phyloP scores from a whole-genome alignment of 2,113 vertebrate species.

The Mirza zaza region DNA sequence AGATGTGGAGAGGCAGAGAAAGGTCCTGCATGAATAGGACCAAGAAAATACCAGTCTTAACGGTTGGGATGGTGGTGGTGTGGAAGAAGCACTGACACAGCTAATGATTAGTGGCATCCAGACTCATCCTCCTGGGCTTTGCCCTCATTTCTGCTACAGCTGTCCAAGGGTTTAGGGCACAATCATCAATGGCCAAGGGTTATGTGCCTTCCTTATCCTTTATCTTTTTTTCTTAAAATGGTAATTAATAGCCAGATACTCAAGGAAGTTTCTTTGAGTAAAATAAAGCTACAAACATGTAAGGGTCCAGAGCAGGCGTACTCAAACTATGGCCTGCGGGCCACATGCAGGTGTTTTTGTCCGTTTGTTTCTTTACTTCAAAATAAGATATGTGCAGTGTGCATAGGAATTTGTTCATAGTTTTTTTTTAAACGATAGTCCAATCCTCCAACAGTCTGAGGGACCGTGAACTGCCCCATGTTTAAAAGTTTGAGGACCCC shows the following conservation, averaged over 20 bases:
- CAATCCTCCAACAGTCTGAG: no score
- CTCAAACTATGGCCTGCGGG: no score
- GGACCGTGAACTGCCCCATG: no score
- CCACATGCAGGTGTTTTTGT: no score
- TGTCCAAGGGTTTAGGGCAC: neutral
- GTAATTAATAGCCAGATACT: neutral
- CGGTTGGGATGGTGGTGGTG: neutral
- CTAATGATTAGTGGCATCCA: no score
- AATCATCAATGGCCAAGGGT: neutral
- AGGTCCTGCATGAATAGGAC: neutral
- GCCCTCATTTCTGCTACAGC: neutral
- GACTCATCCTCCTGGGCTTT: neutral
- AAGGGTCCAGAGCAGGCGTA: neutral
- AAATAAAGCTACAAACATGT: neutral
- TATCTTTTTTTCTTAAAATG: neutral
- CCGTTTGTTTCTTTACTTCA: no score
- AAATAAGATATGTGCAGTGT: no score
- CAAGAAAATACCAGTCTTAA: fast-evolving
- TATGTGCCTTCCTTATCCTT: neutral
- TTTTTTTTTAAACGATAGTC: no score
- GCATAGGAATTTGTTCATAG: no score
- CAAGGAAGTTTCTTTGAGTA: neutral
- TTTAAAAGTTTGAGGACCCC: no score
- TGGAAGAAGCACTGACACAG: neutral
- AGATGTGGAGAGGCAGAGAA: neutral